Evolutionary conservation across 2,888 invertebrate genomes (phyloP), one percentile per base, ranked within the genome.

Genomic region (Lasius platythorax): DNA sequence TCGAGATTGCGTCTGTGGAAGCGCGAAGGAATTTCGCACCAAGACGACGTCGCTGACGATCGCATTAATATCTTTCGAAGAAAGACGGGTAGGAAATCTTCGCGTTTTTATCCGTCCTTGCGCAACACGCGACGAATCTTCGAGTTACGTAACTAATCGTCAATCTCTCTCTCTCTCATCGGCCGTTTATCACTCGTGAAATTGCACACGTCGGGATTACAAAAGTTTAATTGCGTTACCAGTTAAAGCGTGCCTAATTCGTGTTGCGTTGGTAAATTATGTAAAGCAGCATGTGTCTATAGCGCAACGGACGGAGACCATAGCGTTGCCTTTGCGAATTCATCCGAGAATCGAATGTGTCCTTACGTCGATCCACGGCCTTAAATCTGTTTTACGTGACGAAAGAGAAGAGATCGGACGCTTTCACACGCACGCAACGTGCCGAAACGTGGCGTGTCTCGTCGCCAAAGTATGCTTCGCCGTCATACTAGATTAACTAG

Each of bases 71-170:
- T 53, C n/a, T 30, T 8, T 67, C 63, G 53, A 53, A 28, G 15
- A 37, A 46, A 75, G 28, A 67, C 56, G 28, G 15, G 63, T 30
- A 58, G 61, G 58, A 78, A 82, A 88, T 79, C 28, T 56, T 63
- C n/a, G 30, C 37, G 50, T 79, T 88, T 85, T 86, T 88, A 82
- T 67, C 12, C 12, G 23, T 5, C 0, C n/a, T 85, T 87, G 28
- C 78, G 63, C 40, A 87, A 87, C 18, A 8, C 5, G 3, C 40
- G 28, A 28, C 28, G 40, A 78, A 53, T 83, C 33, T 23, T 4
- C 9, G 46, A 15, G 28, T 89, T 83, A 30, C 82, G 50, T 53
- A 86, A 89, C 66, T 40, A 23, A 18, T 28, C 64, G 67, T 79
- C 79, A 23, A 81, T 83, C 63, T 61, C 12, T 63, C 70, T 33